A percentile compares a stretch with the other conserved stretches of the same genome.
phyloP scores from a whole-genome alignment of 2,888 invertebrate species.

The Zonitis immaculata region DNA sequence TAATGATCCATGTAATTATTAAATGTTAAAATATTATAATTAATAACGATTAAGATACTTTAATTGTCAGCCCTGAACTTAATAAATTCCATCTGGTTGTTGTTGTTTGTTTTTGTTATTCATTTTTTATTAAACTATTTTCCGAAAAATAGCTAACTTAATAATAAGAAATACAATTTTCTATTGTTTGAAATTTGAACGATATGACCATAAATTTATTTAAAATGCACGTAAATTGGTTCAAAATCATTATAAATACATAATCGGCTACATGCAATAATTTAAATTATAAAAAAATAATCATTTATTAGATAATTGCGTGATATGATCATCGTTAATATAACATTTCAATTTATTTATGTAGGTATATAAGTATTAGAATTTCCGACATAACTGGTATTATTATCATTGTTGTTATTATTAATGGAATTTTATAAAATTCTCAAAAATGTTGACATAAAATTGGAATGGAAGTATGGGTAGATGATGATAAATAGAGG shows the following conservation, averaged over 20 bases:
- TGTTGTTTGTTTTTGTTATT: slow-evolving; percentile 3
- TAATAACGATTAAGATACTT: slow-evolving; percentile 2
- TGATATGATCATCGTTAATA: slow-evolving; percentile 7
- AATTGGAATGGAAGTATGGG: background rate
- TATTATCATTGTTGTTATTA: too few species aligned
- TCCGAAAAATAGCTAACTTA: background rate
- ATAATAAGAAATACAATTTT: too few species aligned
- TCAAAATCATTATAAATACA: slow-evolving; percentile 12
- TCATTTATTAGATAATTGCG: slow-evolving; percentile 28
- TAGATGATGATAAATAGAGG: slow-evolving; percentile 8
- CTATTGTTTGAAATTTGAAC: background rate
- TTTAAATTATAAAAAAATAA: slow-evolving; percentile 23
- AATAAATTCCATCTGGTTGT: slow-evolving; percentile 18
- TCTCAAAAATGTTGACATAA: background rate
- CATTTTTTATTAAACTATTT: background rate
- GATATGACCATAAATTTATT: slow-evolving; percentile 7
- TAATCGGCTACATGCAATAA: slow-evolving; percentile 17
- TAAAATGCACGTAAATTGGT: slow-evolving; percentile 5
- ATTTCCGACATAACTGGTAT: too few species aligned
- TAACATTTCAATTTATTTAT: too few species aligned
- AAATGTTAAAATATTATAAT: slow-evolving; percentile 15
- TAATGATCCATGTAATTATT: slow-evolving; percentile 10
- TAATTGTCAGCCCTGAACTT: slow-evolving; percentile 21
- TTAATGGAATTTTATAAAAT: background rate
- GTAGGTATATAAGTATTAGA: too few species aligned